Conservation (phyloP, 1,140 invertebrate genomes). For the Trinorchestia longiramus region DNA sequence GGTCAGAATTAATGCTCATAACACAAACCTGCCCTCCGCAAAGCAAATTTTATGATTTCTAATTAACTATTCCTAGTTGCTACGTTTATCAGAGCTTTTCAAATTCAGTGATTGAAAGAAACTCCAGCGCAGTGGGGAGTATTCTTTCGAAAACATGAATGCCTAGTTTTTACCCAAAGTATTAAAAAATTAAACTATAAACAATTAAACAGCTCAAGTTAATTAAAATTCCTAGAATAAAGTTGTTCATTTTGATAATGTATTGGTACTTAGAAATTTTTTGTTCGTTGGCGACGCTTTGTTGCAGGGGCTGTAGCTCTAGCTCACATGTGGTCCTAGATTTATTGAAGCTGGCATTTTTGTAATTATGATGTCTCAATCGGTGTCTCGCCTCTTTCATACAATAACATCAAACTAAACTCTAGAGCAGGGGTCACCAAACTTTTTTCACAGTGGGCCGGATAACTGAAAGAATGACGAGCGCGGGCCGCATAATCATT, state of each 20-base stretch:
- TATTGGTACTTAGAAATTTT: no score
- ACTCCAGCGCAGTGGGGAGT: background rate
- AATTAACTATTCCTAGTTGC: background rate
- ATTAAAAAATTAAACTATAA: background rate
- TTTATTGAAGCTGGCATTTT: background rate
- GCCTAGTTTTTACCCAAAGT: background rate
- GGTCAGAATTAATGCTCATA: background rate
- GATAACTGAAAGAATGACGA: no score
- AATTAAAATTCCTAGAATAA: no score
- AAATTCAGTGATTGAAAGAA: background rate
- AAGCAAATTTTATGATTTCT: background rate
- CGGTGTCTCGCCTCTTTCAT: background rate
- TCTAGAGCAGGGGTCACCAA: background rate
- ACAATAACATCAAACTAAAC: background rate
- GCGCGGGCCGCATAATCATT: no score
- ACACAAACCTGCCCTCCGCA: background rate
- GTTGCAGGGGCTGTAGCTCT: no score
- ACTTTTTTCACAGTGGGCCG: background rate
- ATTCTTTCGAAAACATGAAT: background rate
- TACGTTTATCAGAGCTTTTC: background rate
- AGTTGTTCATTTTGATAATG: no score
- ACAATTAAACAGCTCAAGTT: no score
- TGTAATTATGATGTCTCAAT: background rate
- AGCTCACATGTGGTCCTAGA: no score
- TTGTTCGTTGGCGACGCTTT: no score